Evolutionary conservation across 2,888 invertebrate genomes (phyloP), one percentile per base, ranked within the genome.

Genomic region (Stenodema calcarata): DNA sequence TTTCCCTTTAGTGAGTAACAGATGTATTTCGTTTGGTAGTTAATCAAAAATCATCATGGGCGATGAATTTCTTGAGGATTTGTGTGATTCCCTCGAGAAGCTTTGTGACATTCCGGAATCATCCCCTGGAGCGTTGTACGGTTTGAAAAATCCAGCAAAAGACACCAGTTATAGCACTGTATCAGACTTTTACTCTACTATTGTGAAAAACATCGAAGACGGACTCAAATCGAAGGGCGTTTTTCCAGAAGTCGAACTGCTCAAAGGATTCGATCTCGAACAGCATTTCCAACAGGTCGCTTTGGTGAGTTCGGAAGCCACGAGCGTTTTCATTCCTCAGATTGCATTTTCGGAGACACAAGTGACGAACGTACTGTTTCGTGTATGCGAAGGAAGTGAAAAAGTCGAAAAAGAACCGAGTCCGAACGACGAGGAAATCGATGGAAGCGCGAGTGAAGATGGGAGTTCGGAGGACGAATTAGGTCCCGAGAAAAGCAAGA

Each of bases 261-360:
- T 84, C 30, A 47, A 84, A 70, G 84, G 84, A 0, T 84, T 84
- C 75, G 84, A 84, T 42, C 3, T n/a, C 28, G 84, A 84, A 12
- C 84, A 84, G 47, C 84, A 84, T 84, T 84, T 70, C 18, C 84
- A 84, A 35, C 84, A 84, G 28, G 69, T 73, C 11, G 73, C 75
- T 44, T 28, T 73, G 28, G 35, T 84, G 1, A 75, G 84, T 18
- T 11, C n/a, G 9, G 84, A 84, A 28, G 27, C 47, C 11, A 27
- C 54, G n/a, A 30, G 44, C 18, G 9, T 30, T 12, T 73, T 84
- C 50, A 75, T 84, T 18, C 84, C 84, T 16, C 16, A 70, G 11
- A 70, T 84, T 0, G 84, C 84, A 11, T 75, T 84, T 47, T 42
- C 73, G 1, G 84, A 84, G 44, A 75, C 84, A 0, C 84, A 84